Base-by-base conservation (phyloP, 2,888 invertebrate species). In the Lepidocyrtinus sp. region DNA sequence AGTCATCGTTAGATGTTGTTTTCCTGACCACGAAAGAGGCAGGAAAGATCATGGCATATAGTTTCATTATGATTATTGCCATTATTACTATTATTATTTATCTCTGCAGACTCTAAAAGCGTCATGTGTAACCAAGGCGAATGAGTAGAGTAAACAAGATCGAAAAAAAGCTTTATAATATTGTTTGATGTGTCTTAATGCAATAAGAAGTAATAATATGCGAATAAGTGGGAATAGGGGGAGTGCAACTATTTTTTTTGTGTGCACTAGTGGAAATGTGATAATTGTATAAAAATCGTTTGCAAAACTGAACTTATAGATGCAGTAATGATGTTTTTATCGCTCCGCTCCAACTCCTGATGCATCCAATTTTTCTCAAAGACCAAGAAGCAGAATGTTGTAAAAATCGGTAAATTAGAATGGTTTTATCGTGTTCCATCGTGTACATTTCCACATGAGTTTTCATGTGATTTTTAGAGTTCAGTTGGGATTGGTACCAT, bases 371-470 rank as follows among this genome's bases (percentile, higher is more conserved):
- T 50, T 12, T 50, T 50, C 17, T 50, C 50, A 7, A 17, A 7
- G 50, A 50, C 50, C n/a, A 50, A 50, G 50, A 50, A 36, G 50
- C 50, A 50, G 17, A 50, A 50, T 50, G 50, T 17, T 17, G 17
- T 50, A 50, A 50, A 50, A 50, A 50, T 50, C 50, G 2, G 5
- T 50, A 50, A 50, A 50, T 50, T 50, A 50, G n/a, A 50, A 50
- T 50, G 50, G 50, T 50, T n/a, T 50, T 50, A 50, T 50, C 50
- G 17, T 50, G 50, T 50, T 50, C 50, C 15, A 50, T 50, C 50
- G 50, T 50, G 50, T 50, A n/a, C 50, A 12, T 50, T 50, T 50
- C 50, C 50, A 50, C 50, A n/a, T 50, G 50, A 50, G 50, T 50
- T 50, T 50, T 50, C 50, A 50, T 50, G 50, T 17, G 15, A 50